Evolutionary conservation across 64 coral and sea anemone genomes (phyloP), one percentile per base, ranked within the genome.

Genomic region (Porites australiensis): DNA sequence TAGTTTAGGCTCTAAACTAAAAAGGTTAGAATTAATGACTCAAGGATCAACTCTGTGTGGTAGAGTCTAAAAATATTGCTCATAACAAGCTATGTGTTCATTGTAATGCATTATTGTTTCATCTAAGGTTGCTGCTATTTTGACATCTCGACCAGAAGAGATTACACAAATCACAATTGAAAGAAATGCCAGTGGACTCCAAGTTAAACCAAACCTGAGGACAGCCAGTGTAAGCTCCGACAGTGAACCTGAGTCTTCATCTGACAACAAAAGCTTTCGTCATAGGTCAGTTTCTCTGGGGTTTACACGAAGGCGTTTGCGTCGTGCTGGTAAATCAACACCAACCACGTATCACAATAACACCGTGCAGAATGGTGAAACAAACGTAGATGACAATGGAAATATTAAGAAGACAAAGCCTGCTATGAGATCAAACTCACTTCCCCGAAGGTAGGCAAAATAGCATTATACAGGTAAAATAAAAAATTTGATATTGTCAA

Each of bases 131-230:
- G 61, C 80, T 20, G 3, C 80, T 83, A 15, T 83, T 19, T 47
- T 83, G 21, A 67, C 60, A 66, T 5, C 80, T 20, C 80, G 19
- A 45, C 82, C 90, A 14, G 57, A 84, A 43, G 90, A 83, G 45
- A 64, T 86, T 4, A 77, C 82, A 8, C 70, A 92, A 52, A 92
- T 92, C 13, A 92, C 90, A 27, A 3, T 92, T 18, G 90, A 92
- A 87, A 64, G 80, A 75, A 88, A 75, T 57, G 22, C 8, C 20
- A 67, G 60, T 83, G 61, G 60, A 50, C 61, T 83, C 4, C 43
- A 65, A 64, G 60, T 46, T 13, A 83, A 67, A 67, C 58, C 80
- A 19, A 83, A 62, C 16, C 60, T 46, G 14, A 83, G 80, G 45
- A 64, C 46, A 50, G 15, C 14, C 44, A 83, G 80, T 49, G 37